phyloP scores from a whole-genome alignment of 1,140 invertebrate genomes.

The Leptinotarsa undecemlineata region DNA sequence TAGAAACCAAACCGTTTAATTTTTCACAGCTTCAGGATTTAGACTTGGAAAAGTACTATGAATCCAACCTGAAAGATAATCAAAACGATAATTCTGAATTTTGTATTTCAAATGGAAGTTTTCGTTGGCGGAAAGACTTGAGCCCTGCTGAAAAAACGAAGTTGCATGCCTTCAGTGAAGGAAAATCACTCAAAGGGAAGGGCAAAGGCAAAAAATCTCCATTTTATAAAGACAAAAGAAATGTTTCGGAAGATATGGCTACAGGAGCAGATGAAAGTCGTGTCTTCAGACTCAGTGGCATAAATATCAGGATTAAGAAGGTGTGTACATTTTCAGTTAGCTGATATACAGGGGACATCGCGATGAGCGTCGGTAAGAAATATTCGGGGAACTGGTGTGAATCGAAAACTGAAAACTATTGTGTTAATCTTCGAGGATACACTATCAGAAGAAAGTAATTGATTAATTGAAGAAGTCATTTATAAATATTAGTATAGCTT shows the following conservation, averaged over 20 bases:
- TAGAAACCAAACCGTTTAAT: not conserved
- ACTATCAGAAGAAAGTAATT: too few species aligned
- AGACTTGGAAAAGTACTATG: constrained; percentile 58
- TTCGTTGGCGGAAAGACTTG: constrained; percentile 54
- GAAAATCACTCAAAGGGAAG: constrained; percentile 54
- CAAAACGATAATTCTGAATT: constrained; percentile 43
- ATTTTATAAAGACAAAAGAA: constrained; percentile 15
- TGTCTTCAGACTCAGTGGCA: constrained; percentile 55
- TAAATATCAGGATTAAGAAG: constrained; percentile 64
- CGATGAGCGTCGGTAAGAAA: too few species aligned
- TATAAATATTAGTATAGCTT: too few species aligned
- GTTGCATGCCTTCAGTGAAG: constrained; percentile 35
- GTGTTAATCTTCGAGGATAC: too few species aligned
- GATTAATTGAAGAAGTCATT: too few species aligned
- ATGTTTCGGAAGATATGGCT: not conserved
- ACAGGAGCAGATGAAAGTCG: not conserved
- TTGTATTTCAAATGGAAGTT: constrained; percentile 52
- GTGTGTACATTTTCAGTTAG: constrained; percentile 36
- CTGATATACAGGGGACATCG: too few species aligned
- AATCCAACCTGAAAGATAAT: constrained; percentile 31
- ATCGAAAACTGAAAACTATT: too few species aligned
- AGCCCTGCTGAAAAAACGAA: constrained; percentile 41
- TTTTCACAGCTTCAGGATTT: constrained; percentile 65
- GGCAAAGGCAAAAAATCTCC: constrained; percentile 55
- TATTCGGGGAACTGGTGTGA: too few species aligned